Evolutionary conservation across 2,113 vertebrate genomes (phyloP), one percentile per base, ranked within the genome.

Genomic region (Symphodus melops): DNA sequence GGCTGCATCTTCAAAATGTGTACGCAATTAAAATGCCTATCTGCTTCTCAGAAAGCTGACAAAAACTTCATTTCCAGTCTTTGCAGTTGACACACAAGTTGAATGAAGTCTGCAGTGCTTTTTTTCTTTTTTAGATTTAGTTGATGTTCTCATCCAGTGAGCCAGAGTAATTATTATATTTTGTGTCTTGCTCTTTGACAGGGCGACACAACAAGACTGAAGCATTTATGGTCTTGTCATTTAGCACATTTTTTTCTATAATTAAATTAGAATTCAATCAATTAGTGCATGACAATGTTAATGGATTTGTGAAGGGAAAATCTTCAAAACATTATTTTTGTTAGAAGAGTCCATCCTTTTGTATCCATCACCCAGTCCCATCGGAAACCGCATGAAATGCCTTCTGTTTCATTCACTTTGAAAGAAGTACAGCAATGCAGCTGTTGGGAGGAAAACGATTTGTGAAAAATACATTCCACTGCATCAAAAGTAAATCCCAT

Each of bases 21-120:
- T 12, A 33, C 58, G 33, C 46, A 77, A 55, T 73, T 78, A 59
- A 77, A 82, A 73, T 48, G 42, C 16, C 25, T 42, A 68, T 37
- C 53, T 72, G 52, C 52, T 67, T 44, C 53, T 16, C 39, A 63
- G 20, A 60, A n/a, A 39, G 49, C 62, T 48, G 4, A 19, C 14
- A 48, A 17, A 48, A 8, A 17, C 7, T 48, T 48, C 1, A 64
- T 55, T 51, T 46, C 13, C 25, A 41, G 54, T 66, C 25, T 39
- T 12, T 23, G 52, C 44, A 48, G 21, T 25, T 62, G 70, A 51
- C 49, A 78, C 11, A 12, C 20, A 60, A 19, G 21, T 7, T 1
- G 21, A 51, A 44, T 25, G 9, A 20, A 51, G n/a, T n/a, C n/a
- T n/a, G n/a, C n/a, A n/a, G n/a, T n/a, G n/a, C n/a, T n/a, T n/a